Percentiles rank a stretch among this genome's conserved stretches.
Conservation (phyloP, 2,113 vertebrate species). For the western clawed frog (Xenopus tropicalis) region UCB_Xtro_10.0 CM004445.2:37190001-37190500, state of each 20-base stretch:
- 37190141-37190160: slow-evolving; percentile 72
- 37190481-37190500: not conserved
- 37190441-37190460: slow-evolving; percentile 28
- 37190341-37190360: slow-evolving; percentile 44
- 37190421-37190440: slow-evolving; percentile 37
- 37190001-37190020: slow-evolving; percentile 51
- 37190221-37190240: slow-evolving; percentile 67
- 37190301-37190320: slow-evolving; percentile 45
- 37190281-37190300: slow-evolving; percentile 41
- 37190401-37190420: slow-evolving; percentile 57
- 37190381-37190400: slow-evolving; percentile 51
- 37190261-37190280: slow-evolving; percentile 38
- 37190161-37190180: slow-evolving; percentile 61
- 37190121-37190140: slow-evolving; percentile 72
- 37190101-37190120: slow-evolving; percentile 75
- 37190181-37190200: slow-evolving; percentile 68
- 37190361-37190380: slow-evolving; percentile 12
- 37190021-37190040: slow-evolving; percentile 30
- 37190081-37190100: slow-evolving; percentile 63
- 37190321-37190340: slow-evolving; percentile 51
- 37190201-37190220: slow-evolving; percentile 72
- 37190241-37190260: slow-evolving; percentile 51
- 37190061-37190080: slow-evolving; percentile 55
- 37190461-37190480: not conserved
- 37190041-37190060: slow-evolving; percentile 53